Evolutionary conservation across 2,113 vertebrate species (phyloP).

Genomic region (Gallinago paraguaiae): DNA sequence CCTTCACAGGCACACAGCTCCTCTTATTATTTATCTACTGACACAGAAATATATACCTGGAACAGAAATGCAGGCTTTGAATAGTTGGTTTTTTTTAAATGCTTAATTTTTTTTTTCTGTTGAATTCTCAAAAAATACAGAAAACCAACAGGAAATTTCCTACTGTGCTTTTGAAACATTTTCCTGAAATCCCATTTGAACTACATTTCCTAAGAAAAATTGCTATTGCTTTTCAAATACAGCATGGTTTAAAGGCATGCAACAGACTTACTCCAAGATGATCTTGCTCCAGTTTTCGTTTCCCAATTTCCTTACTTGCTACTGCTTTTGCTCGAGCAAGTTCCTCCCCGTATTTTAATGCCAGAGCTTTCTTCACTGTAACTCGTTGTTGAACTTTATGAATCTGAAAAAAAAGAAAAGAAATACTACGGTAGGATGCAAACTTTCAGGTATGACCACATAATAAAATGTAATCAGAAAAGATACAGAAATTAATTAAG

Average conservation of each 20-base stretch:
- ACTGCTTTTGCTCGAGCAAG: conserved; percentile 84
- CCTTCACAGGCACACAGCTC: background rate
- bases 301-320: conserved; percentile 80
- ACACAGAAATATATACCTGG: background rate
- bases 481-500: background rate
- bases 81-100: background rate
- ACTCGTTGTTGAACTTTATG: conserved; percentile 90
- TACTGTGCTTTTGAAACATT: background rate
- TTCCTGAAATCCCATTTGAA: background rate
- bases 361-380: conserved; percentile 85
- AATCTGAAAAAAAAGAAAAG: conserved; percentile 76
- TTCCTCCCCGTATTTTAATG: conserved; percentile 84
- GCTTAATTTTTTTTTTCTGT: background rate
- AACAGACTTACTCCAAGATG: conserved; percentile 78
- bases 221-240: background rate
- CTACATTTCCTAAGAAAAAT: background rate
- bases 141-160: background rate
- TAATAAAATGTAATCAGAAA: background rate
- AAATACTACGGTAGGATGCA: background rate
- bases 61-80: background rate
- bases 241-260: background rate
- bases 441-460: background rate
- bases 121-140: background rate
- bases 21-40: background rate
- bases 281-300: conserved; percentile 78